Conservation (phyloP, 2,888 invertebrate genomes). For the Polydrusus tereticollis region DNA sequence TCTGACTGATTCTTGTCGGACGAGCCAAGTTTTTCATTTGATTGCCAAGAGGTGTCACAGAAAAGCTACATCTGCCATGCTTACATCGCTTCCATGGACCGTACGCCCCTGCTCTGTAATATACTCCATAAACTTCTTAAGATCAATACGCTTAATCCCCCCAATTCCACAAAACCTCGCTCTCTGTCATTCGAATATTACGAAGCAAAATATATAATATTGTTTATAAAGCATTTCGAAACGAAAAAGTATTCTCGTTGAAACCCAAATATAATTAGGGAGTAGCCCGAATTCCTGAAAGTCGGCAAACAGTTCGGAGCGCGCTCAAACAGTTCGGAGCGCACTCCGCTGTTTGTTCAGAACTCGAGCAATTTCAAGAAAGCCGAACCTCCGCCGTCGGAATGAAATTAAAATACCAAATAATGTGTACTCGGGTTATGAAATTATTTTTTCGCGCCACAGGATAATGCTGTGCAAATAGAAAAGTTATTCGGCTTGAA, state of each 20-base stretch:
- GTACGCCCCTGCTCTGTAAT: too few relatives aligned
- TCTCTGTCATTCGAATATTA: too few relatives aligned
- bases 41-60: too few relatives aligned
- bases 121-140: too few relatives aligned
- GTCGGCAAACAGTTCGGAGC: constrained; percentile 54
- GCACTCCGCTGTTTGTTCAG: constrained; percentile 53
- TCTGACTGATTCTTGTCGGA: too few relatives aligned
- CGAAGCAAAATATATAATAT: constrained; percentile 4
- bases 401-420: constrained; percentile 47
- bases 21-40: too few relatives aligned
- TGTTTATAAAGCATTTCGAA: constrained; percentile 43
- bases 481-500: constrained; percentile 27
- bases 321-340: background rate
- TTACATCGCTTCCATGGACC: too few relatives aligned
- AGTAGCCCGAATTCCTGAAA: constrained; percentile 57
- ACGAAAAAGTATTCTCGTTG: constrained; percentile 58
- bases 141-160: too few relatives aligned
- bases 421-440: constrained; percentile 36
- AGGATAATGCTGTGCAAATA: constrained; percentile 37
- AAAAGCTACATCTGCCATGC: too few relatives aligned
- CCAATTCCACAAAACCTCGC: too few relatives aligned
- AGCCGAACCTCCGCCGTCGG: constrained; percentile 20
- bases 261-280: constrained; percentile 59
- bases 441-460: constrained; percentile 42
- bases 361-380: constrained; percentile 52